These are phyloP conservation scores for Merops nubicus DNA, from an alignment of 2,113 vertebrate species.

Conservation along the genomic window DNA sequence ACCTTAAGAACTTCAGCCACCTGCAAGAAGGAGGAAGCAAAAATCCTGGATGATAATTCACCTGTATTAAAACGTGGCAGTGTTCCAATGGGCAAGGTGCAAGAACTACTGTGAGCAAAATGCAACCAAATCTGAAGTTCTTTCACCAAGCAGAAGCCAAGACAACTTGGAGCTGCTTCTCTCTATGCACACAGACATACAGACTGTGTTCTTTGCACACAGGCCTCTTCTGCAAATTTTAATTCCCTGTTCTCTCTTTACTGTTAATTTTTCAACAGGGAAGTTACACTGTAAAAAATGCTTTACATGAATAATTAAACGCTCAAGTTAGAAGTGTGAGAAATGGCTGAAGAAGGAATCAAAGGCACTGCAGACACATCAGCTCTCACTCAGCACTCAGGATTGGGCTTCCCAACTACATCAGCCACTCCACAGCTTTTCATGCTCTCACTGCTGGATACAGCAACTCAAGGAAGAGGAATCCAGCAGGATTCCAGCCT, in stretches of 20 bases:
- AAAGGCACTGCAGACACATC: neutral
- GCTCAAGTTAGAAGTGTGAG: neutral
- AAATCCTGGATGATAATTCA: neutral
- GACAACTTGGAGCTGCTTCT: neutral
- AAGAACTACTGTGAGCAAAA: neutral
- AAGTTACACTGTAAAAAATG: neutral
- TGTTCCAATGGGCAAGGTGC: neutral
- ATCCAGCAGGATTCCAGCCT: neutral
- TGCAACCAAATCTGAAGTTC: neutral
- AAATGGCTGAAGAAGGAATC: neutral
- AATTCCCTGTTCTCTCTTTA: neutral
- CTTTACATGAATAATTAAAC: neutral
- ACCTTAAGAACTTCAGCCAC: neutral
- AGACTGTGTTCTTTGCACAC: neutral
- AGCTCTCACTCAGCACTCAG: neutral
- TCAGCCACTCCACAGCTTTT: fast-evolving
- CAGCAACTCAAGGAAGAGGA: neutral
- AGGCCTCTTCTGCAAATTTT: neutral
- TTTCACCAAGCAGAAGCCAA: neutral
- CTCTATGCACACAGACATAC: neutral
- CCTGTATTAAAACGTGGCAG: neutral
- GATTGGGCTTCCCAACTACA: neutral
- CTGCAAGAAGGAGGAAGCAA: neutral
- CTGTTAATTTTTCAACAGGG: neutral
- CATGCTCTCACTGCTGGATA: neutral